phyloP scores from a whole-genome alignment of 2,888 invertebrate species.

The Mimumesa dahlbomi region DNA sequence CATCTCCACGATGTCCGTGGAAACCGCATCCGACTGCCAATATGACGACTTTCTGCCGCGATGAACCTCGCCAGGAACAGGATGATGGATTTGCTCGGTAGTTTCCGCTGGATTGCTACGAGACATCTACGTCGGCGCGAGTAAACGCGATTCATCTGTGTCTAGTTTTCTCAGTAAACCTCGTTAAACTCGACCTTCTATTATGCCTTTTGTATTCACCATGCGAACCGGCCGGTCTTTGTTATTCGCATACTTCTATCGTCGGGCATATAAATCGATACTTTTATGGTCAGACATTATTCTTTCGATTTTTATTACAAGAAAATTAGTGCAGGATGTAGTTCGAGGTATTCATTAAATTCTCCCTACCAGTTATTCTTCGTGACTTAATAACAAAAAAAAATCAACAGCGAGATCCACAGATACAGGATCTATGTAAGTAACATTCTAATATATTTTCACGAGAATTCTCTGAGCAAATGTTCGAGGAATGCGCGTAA shows the following conservation, averaged over 20 bases:
- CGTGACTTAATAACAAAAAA: too few species aligned
- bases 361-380: too few species aligned
- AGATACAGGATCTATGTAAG: too few species aligned
- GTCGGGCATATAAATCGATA: too few species aligned
- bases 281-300: too few species aligned
- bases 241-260: not conserved
- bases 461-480: too few species aligned
- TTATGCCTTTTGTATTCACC: not conserved
- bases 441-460: too few species aligned
- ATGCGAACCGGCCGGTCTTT: not conserved
- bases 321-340: too few species aligned
- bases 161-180: not conserved
- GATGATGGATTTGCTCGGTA: constrained; percentile 51
- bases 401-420: too few species aligned
- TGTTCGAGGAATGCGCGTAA: too few species aligned
- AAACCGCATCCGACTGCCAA: constrained; percentile 54
- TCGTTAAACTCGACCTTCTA: not conserved
- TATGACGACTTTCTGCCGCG: constrained; percentile 7
- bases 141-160: constrained; percentile 47
- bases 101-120: constrained; percentile 52
- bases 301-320: too few species aligned
- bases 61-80: constrained; percentile 35
- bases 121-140: constrained; percentile 49
- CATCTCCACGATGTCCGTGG: constrained; percentile 32
- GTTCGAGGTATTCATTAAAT: too few species aligned